Conservation (phyloP, 2,888 invertebrate genomes). For the Eristalis tenax region DNA sequence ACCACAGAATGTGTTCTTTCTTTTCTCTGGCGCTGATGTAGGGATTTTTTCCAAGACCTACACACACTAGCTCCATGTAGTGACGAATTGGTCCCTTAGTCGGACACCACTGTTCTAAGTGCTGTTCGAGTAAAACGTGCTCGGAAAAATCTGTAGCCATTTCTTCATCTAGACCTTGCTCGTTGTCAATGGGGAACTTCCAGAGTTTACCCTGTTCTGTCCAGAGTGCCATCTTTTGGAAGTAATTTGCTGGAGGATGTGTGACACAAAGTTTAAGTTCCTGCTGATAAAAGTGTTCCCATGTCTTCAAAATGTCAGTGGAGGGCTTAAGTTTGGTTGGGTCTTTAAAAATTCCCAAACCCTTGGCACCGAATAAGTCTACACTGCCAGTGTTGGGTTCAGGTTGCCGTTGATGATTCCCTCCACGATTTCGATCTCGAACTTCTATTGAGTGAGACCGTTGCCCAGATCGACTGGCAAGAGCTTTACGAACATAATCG, state of each 20-base stretch:
- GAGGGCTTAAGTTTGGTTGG: constrained; percentile 72
- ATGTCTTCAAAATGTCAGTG: constrained; percentile 83
- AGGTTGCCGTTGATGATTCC: constrained; percentile 61
- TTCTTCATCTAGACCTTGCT: constrained; percentile 89
- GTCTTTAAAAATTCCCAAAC: constrained; percentile 85
- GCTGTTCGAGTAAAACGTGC: constrained; percentile 95
- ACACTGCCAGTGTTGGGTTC: constrained; percentile 81
- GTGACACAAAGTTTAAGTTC: constrained; percentile 86
- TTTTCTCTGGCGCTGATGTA: constrained; percentile 94
- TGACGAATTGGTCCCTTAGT: constrained; percentile 93
- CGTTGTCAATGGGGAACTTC: constrained; percentile 98
- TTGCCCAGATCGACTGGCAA: constrained; percentile 72
- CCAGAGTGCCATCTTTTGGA: constrained; percentile 96
- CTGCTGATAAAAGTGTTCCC: constrained; percentile 85
- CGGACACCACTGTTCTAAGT: constrained; percentile 95
- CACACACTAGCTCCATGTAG: constrained; percentile 98
- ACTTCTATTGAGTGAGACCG: background rate
- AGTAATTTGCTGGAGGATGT: constrained; percentile 92
- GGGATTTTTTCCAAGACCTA: constrained; percentile 96
- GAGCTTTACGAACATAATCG: constrained; percentile 81
- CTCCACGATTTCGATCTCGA: background rate
- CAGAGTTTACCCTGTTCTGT: constrained; percentile 97
- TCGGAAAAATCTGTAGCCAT: constrained; percentile 92
- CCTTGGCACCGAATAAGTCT: constrained; percentile 85
- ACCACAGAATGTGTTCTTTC: constrained; percentile 94